A percentile compares a stretch with the other conserved stretches of the same genome.
phyloP scores from a whole-genome alignment of 2,797 vertebrate genomes.

The Hippopotamyrus pictus region DNA sequence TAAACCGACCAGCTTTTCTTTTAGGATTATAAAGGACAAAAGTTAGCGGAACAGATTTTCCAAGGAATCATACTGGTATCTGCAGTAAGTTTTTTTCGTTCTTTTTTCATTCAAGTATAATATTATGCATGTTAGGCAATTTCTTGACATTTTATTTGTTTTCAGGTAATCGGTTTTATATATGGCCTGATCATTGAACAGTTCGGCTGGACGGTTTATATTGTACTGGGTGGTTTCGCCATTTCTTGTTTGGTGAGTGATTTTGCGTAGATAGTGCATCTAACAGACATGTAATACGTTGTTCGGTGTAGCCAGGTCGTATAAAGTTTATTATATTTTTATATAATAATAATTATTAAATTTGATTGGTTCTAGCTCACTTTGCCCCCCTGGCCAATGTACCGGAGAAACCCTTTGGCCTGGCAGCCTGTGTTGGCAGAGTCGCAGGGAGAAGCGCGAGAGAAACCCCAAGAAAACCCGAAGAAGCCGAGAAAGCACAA shows the following conservation, averaged over 20 bases:
- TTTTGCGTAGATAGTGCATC: not conserved
- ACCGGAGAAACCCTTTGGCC: constrained; percentile 77
- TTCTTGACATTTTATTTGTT: constrained; percentile 15
- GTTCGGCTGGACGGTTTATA: constrained; percentile 95
- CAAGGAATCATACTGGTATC: constrained; percentile 91
- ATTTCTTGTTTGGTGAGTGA: constrained; percentile 85
- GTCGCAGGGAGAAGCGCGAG: constrained; percentile 64
- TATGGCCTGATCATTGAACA: constrained; percentile 87
- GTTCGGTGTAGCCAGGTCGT: not conserved
- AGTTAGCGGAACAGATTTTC: constrained; percentile 95
- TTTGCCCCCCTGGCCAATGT: constrained; percentile 94
- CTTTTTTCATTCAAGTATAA: not conserved
- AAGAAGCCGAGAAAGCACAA: constrained; percentile 68
- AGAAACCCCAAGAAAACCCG: constrained; percentile 74
- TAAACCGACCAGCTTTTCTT: constrained; percentile 1
- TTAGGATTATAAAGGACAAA: constrained; percentile 97
- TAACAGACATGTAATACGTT: not conserved
- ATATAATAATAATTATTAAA: not conserved
- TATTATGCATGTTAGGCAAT: not conserved
- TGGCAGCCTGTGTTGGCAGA: constrained; percentile 82
- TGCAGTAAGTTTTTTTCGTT: constrained; percentile 68
- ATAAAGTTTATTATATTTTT: not conserved
- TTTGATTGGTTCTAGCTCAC: constrained; percentile 68
- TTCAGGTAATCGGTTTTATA: constrained; percentile 84
- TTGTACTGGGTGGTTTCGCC: constrained; percentile 85